phyloP scores from a whole-genome alignment of 2,888 invertebrate species.

The Marronus borbonicus region DNA sequence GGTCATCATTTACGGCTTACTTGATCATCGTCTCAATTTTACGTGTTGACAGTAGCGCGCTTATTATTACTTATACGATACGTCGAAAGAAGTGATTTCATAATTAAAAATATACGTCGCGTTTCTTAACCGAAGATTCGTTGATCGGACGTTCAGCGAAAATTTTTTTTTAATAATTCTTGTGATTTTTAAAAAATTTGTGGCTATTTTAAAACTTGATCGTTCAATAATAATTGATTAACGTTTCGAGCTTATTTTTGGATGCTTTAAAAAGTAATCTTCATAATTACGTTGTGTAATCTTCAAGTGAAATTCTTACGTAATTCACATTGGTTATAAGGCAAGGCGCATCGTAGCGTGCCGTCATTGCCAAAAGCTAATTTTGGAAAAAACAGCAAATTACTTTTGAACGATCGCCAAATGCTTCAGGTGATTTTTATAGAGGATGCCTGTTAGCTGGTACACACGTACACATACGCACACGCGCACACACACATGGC shows the following conservation, averaged over 20 bases:
- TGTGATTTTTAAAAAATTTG: not conserved
- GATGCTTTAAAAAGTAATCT: not conserved
- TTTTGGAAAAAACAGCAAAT: conserved; percentile 45
- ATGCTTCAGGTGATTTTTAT: conserved; percentile 38
- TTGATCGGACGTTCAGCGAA: no score
- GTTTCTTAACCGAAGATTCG: no score
- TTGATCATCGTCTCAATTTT: conserved; percentile 24
- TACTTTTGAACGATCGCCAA: conserved; percentile 40
- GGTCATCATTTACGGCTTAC: conserved; percentile 31
- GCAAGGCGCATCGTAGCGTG: conserved; percentile 4
- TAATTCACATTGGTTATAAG: conserved; percentile 16
- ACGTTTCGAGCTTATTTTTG: not conserved
- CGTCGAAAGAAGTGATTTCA: conserved; percentile 28
- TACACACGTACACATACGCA: not conserved
- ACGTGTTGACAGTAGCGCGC: not conserved
- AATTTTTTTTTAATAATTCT: not conserved
- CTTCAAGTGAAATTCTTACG: conserved; percentile 18
- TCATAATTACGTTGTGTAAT: conserved; percentile 14
- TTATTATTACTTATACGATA: no score
- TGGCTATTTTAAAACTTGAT: not conserved
- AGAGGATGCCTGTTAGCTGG: not conserved
- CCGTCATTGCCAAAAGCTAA: conserved; percentile 44
- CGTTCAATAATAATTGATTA: no score
- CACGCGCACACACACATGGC: not conserved
- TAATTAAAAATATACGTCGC: conserved; percentile 6